phyloP scores from a whole-genome alignment of 2,888 invertebrate genomes.

The Villa cingulata region DNA sequence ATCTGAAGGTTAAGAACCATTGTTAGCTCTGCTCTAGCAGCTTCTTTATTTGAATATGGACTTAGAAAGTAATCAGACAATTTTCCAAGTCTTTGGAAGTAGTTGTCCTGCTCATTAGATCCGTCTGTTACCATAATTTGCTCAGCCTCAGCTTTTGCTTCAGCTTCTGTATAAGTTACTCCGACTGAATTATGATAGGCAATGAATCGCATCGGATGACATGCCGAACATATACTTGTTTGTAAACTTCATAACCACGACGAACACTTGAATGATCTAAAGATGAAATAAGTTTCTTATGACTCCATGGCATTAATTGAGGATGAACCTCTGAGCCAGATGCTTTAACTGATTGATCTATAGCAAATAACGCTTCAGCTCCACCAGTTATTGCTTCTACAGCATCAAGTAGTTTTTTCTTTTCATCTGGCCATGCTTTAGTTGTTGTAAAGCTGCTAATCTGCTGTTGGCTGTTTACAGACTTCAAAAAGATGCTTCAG shows the following conservation, averaged over 20 bases:
- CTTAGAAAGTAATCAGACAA: constrained; percentile 81
- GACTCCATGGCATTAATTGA: constrained; percentile 72
- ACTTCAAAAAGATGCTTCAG: no score
- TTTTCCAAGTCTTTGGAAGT: constrained; percentile 88
- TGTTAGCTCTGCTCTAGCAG: constrained; percentile 95
- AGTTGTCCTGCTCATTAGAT: constrained; percentile 78
- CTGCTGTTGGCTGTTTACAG: no score
- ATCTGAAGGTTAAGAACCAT: constrained; percentile 94
- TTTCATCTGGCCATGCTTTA: constrained; percentile 62
- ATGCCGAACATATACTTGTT: constrained; percentile 99
- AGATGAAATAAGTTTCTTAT: constrained; percentile 59
- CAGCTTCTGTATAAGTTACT: constrained; percentile 82
- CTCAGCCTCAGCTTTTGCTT: constrained; percentile 93
- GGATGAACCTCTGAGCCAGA: constrained; percentile 69
- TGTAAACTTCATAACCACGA: constrained; percentile 93
- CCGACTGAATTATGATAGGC: constrained; percentile 86
- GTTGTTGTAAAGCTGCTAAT: constrained; percentile 62
- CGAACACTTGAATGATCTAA: constrained; percentile 80
- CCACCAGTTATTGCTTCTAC: constrained; percentile 75
- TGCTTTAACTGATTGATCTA: constrained; percentile 79
- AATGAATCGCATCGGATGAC: constrained; percentile 88
- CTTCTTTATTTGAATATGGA: constrained; percentile 95
- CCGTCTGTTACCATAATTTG: constrained; percentile 72
- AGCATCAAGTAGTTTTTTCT: constrained; percentile 56
- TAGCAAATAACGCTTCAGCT: constrained; percentile 65